These are phyloP conservation scores for Archips crataeganus DNA, from an alignment of 2,888 invertebrate genomes.

Conservation along the genomic window DNA sequence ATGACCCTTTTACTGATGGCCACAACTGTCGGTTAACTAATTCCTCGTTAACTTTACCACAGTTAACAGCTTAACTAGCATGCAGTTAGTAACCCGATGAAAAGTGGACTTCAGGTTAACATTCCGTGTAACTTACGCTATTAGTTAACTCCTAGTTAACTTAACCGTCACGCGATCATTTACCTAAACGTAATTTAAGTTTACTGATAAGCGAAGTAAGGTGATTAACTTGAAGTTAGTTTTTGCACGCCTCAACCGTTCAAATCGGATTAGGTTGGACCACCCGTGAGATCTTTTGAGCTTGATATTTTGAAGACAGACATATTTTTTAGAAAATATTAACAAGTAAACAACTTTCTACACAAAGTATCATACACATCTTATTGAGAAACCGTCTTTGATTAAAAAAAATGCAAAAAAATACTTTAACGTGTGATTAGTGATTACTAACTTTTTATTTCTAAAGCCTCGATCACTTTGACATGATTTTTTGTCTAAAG, in stretches of 20 bases:
- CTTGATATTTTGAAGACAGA: not conserved
- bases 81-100: conserved; percentile 28
- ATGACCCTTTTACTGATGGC: too few relatives aligned
- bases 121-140: conserved; percentile 52
- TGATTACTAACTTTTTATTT: too few relatives aligned
- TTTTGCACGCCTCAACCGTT: conserved; percentile 24
- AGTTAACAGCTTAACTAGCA: conserved; percentile 21
- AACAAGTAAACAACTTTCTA: too few relatives aligned
- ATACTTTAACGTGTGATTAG: too few relatives aligned
- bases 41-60: not conserved
- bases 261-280: conserved; percentile 26
- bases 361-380: too few relatives aligned
- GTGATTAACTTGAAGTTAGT: conserved; percentile 29
- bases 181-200: conserved; percentile 29
- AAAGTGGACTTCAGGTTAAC: conserved; percentile 51
- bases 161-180: conserved; percentile 57
- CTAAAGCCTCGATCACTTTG: too few relatives aligned
- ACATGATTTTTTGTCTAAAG: too few relatives aligned
- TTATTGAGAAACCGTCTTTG: too few relatives aligned
- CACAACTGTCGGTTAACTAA: too few relatives aligned
- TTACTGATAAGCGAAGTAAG: conserved; percentile 19
- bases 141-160: conserved; percentile 54
- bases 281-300: conserved; percentile 11
- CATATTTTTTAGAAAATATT: not conserved
- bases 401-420: too few relatives aligned